These are phyloP conservation scores for Caradrina clavipalpis DNA, from an alignment of 2,888 invertebrate genomes.

Conservation along the genomic window DNA sequence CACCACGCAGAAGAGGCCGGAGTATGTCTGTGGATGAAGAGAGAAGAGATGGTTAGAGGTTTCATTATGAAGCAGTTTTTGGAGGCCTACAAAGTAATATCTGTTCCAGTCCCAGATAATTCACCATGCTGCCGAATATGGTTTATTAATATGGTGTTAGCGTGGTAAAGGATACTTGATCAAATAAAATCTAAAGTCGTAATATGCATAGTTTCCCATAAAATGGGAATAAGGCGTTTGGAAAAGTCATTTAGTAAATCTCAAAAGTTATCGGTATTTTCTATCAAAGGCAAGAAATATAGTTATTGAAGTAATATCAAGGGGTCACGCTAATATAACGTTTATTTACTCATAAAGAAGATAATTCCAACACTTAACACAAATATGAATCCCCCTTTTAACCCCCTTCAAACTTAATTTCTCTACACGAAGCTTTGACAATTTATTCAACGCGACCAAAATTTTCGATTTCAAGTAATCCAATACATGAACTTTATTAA, in stretches of 20 bases:
- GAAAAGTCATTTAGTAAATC: not conserved
- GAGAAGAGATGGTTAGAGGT: constrained; percentile 25
- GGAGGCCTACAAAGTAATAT: not conserved
- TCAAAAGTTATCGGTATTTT: not conserved
- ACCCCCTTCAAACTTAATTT: not conserved
- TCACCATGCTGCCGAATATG: not conserved
- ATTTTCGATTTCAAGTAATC: not conserved
- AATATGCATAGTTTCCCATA: no score
- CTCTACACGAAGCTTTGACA: not conserved
- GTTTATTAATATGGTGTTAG: no score
- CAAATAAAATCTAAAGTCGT: no score
- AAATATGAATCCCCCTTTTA: not conserved
- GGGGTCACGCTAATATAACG: not conserved
- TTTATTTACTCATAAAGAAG: constrained; percentile 7
- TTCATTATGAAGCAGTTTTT: not conserved
- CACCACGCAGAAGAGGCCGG: constrained; percentile 99
- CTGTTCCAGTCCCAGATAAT: not conserved
- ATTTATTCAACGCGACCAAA: constrained; percentile 5
- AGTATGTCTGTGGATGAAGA: constrained; percentile 97
- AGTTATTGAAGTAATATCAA: not conserved
- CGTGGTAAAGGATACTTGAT: no score
- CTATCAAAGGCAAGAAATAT: constrained; percentile 1
- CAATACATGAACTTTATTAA: not conserved
- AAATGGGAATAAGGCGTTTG: no score
- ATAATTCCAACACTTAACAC: not conserved